phyloP scores from a whole-genome alignment of 1,140 invertebrate species.

The Bombus waltoni region DNA sequence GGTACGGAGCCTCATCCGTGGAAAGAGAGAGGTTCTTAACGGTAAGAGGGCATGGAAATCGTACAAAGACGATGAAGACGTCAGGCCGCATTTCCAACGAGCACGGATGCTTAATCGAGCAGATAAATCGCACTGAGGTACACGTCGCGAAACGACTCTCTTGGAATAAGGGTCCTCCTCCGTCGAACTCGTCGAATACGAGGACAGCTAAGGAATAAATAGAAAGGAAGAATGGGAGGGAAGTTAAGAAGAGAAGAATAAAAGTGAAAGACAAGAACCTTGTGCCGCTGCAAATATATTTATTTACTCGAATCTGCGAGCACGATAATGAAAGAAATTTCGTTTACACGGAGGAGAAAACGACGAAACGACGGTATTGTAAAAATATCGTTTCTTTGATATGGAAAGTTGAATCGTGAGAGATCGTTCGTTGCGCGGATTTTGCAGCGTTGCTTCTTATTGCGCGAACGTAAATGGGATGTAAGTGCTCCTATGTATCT shows the following conservation, averaged over 20 bases:
- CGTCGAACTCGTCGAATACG: slow-evolving; percentile 18
- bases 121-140: slow-evolving; percentile 33
- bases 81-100: slow-evolving; percentile 12
- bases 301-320: slow-evolving; percentile 26
- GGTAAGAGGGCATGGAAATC: slow-evolving; percentile 32
- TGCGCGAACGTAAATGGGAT: background rate
- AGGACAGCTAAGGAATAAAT: background rate
- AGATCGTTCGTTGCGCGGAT: background rate
- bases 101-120: slow-evolving; percentile 42
- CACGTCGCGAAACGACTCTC: slow-evolving; percentile 30
- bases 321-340: slow-evolving; percentile 23
- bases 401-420: slow-evolving; percentile 24
- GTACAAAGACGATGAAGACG: slow-evolving; percentile 48
- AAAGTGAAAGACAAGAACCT: background rate
- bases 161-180: slow-evolving; percentile 19
- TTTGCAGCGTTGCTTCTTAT: background rate
- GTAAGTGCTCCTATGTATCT: background rate
- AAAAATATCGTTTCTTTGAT: slow-evolving; percentile 43
- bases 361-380: slow-evolving; percentile 1
- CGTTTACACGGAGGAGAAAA: background rate
- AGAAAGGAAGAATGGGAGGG: background rate
- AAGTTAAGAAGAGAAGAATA: background rate
- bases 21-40: slow-evolving; percentile 25
- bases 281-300: slow-evolving; percentile 30
- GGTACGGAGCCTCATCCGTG: background rate